Base-by-base conservation (phyloP, 2,797 vertebrate genomes). In the Synanceia verrucosa region DNA sequence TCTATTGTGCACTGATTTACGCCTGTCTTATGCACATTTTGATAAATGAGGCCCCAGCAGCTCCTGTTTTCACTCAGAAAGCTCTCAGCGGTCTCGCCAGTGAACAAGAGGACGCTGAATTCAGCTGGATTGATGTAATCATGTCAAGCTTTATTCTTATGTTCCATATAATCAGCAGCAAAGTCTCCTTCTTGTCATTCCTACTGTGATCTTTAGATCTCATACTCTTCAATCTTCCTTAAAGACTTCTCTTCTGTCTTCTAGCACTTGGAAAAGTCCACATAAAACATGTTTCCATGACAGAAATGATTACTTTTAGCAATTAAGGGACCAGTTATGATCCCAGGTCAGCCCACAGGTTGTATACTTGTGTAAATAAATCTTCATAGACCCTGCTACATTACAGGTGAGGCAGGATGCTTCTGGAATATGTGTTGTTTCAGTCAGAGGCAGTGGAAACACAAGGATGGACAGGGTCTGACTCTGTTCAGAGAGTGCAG, bases 391-490 rank as follows among this genome's bases (percentile, higher is more conserved):
- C 18, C 47, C 29, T 37, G 46, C 43, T 33, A 7, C 4, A 9
- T 41, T 33, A 46, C 60, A 65, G 71, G 77, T 66, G 76, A 78
- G 72, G 57, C 67, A 23, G 65, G 78, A 65, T 60, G 73, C 62
- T 77, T 77, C 26, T 36, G 70, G 66, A 37, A 67, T 50, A 16
- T 33, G 73, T 19, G 75, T 78, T 34, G 56, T 80, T 60, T 79
- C 63, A 65, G 79, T 76, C 60, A 68, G 57, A 82, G 76, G 76
- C 79, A 79, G 87, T 86, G 75, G 56, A 77, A 58, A 58, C 43
- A 41, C 29, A 48, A 33, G 48, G 36, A 65, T 58, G 37, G 43
- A 74, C 47, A 48, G 57, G 66, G 65, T 80, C 26, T 18, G 68
- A 80, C 58, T 66, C 63, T 70, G 33, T 76, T 61, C 29, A 68